Conservation (phyloP, 35 echinoderm and acorn worm species). For the Acanthaster planci region DNA sequence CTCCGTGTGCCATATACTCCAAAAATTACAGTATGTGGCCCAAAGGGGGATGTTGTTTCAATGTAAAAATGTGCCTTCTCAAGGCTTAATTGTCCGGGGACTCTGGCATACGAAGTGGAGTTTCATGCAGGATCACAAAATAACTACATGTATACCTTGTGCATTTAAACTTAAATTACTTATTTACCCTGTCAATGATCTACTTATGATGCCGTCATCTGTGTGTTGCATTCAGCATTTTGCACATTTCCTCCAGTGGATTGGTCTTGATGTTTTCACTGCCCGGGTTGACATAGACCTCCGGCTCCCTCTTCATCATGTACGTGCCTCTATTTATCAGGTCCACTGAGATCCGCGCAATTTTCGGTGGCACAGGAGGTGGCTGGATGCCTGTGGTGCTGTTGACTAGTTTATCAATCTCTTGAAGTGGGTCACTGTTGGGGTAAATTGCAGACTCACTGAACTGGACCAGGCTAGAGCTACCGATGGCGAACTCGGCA, state of each 20-base stretch:
- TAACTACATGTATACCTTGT: no score
- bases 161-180: no score
- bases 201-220: neutral
- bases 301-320: conserved; percentile 32
- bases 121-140: no score
- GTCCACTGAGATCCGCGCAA: conserved; percentile 36
- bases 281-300: conserved; percentile 33
- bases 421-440: conserved; percentile 45
- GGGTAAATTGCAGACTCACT: neutral
- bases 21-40: no score
- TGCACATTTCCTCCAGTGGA: conserved; percentile 61
- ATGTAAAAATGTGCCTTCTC: no score
- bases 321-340: conserved; percentile 5
- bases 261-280: conserved; percentile 38
- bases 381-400: conserved; percentile 38
- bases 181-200: no score
- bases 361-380: conserved; percentile 35
- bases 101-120: no score
- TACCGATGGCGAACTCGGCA: neutral
- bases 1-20: no score
- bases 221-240: conserved; percentile 58
- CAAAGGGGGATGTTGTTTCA: no score
- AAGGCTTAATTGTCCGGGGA: no score
- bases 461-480: neutral
- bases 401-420: conserved; percentile 56